Evolutionary conservation across 2,888 invertebrate species (phyloP), one percentile per base, ranked within the genome.

Genomic region (Drosophila nigricruria): DNA sequence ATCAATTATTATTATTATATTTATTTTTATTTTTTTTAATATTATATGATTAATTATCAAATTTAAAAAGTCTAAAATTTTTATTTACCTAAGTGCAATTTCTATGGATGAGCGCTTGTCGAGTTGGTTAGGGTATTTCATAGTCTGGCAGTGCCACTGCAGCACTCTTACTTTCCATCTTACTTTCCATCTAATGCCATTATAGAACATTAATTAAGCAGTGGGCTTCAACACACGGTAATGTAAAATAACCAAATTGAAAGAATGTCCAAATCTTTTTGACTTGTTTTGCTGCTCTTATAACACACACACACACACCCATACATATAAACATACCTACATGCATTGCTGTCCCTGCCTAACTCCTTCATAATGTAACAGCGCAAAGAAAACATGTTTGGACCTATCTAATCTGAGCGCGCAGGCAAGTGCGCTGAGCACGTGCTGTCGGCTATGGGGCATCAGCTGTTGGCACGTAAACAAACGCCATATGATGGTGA

Each of bases 401-500:
- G 20, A 42, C 34, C 45, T 56, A 63, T 47, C 57, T 53, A 58
- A 76, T 62, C 63, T 58, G 36, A 36, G 76, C 56, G 76, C 56
- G 32, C 56, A 56, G 45, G 32, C 34, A 60, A 45, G 43, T 43
- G 54, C 47, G 40, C 12, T 50, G 27, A 77, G 73, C 75, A 75
- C 78, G 75, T 75, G 75, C 73, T 77, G 73, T 14, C 30, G 53
- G 61, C 45, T 42, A 20, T 25, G 40, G 42, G 34, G 32, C 30
- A 82, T 77, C 85, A 85, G 85, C 85, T 85, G 85, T 71, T 86
- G 62, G 42, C 59, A 65, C 79, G 87, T 85, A 85, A 85, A 85
- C 85, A 85, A 85, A 85, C 65, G 68, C 60, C 83, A 88, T 79
- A 88, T 83, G 83, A 62, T 61, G 58, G 57, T 52, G 47, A 47